A percentile compares a stretch with the other conserved stretches of the same genome.
phyloP scores from a whole-genome alignment of 2,113 vertebrate genomes.

The Gymnogyps californianus region DNA sequence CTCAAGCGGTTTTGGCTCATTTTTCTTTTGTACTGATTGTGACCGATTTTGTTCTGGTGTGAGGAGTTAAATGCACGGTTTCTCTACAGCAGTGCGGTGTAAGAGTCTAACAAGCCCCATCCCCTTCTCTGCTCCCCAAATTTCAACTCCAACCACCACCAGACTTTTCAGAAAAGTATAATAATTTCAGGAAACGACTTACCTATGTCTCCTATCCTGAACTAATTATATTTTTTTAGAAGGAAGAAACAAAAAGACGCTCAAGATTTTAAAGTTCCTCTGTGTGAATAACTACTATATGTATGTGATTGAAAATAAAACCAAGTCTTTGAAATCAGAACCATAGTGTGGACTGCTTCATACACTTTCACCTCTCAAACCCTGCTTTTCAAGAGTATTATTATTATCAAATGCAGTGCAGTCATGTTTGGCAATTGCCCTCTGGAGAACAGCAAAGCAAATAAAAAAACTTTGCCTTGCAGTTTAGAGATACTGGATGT shows the following conservation, averaged over 20 bases:
- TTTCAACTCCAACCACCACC: slow-evolving; percentile 54
- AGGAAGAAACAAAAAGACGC: slow-evolving; percentile 65
- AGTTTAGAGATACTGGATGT: background rate
- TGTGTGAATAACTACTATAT: slow-evolving; percentile 77
- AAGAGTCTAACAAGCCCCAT: background rate
- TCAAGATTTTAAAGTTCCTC: slow-evolving; percentile 81
- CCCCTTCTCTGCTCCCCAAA: background rate
- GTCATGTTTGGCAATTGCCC: background rate
- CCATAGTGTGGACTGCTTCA: background rate
- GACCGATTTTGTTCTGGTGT: slow-evolving; percentile 70
- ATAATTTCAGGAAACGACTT: slow-evolving; percentile 60
- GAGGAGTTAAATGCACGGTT: slow-evolving; percentile 61
- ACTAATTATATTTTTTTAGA: background rate
- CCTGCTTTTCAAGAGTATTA: background rate
- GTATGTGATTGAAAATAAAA: slow-evolving; percentile 86
- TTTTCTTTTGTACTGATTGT: slow-evolving; percentile 66
- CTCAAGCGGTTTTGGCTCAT: background rate
- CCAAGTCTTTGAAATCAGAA: slow-evolving; percentile 40
- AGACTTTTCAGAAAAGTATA: slow-evolving; percentile 33
- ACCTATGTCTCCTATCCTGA: background rate
- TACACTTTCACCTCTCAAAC: background rate
- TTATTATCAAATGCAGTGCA: background rate
- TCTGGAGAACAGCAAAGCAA: background rate
- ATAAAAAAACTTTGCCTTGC: background rate
- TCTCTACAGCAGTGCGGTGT: slow-evolving; percentile 43